Conservation (phyloP, 2,888 invertebrate species). For the Tanytarsus gracilentus region DNA sequence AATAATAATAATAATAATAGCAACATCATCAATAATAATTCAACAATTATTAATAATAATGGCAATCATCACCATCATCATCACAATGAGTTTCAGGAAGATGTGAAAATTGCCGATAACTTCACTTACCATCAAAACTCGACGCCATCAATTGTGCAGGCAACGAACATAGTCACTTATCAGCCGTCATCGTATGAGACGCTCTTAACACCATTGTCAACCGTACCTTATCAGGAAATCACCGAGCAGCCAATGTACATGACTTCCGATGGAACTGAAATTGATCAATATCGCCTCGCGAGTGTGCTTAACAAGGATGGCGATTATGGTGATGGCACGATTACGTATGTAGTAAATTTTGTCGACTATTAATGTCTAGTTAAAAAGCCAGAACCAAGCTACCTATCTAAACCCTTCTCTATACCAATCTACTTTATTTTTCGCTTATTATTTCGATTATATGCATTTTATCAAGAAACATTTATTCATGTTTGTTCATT, state of each 20-base stretch:
- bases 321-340: constrained; percentile 20
- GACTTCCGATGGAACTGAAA: constrained; percentile 17
- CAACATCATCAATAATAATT: not conserved
- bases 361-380: constrained; percentile 24
- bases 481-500: no score
- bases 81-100: constrained; percentile 9
- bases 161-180: constrained; percentile 14
- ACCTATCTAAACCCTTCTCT: no score
- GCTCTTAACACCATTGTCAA: constrained; percentile 14
- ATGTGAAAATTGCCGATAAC: constrained; percentile 9
- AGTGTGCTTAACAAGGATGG: constrained; percentile 22
- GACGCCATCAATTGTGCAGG: not conserved
- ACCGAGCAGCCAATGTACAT: constrained; percentile 18
- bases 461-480: not conserved
- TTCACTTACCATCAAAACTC: constrained; percentile 12
- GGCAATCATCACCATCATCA: not conserved
- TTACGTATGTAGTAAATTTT: constrained; percentile 25
- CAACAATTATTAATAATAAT: not conserved
- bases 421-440: no score
- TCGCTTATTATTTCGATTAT: no score
- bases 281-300: constrained; percentile 15
- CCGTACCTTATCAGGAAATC: constrained; percentile 27
- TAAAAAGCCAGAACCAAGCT: no score
- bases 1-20: not conserved
- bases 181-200: constrained; percentile 19